Percentiles rank a stretch among this genome's conserved stretches.
Conservation (phyloP, 2,797 vertebrate species). For the Onychomys torridus region DNA sequence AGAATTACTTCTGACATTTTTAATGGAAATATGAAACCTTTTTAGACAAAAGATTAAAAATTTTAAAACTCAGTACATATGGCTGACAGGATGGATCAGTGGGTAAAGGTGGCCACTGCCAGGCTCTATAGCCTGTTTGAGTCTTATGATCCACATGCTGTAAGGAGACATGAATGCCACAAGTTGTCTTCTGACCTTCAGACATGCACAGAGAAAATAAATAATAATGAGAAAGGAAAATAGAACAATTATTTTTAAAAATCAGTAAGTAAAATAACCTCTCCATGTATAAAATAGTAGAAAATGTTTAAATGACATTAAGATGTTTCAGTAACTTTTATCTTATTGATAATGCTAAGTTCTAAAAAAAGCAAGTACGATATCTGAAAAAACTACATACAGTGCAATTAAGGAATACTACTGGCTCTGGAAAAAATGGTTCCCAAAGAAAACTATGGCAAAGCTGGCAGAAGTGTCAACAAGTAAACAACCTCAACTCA, state of each 20-base stretch:
- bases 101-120: not conserved
- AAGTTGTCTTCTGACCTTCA: not conserved
- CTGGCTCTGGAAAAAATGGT: not conserved
- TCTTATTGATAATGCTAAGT: not conserved
- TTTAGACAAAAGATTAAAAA: conserved; percentile 21
- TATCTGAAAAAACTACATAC: not conserved
- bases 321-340: not conserved
- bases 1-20: not conserved
- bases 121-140: not conserved
- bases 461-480: not conserved
- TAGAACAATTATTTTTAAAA: not conserved
- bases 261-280: not conserved
- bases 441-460: not conserved
- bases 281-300: not conserved
- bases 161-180: not conserved
- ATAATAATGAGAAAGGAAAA: too few species aligned
- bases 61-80: not conserved
- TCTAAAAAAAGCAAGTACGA: not conserved
- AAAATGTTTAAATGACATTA: not conserved
- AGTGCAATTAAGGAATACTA: not conserved
- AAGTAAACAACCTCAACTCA: not conserved
- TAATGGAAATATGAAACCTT: not conserved
- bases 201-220: not conserved
- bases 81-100: not conserved
- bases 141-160: not conserved